Conservation (phyloP, 2,113 vertebrate species). For the Octodon degus region DNA sequence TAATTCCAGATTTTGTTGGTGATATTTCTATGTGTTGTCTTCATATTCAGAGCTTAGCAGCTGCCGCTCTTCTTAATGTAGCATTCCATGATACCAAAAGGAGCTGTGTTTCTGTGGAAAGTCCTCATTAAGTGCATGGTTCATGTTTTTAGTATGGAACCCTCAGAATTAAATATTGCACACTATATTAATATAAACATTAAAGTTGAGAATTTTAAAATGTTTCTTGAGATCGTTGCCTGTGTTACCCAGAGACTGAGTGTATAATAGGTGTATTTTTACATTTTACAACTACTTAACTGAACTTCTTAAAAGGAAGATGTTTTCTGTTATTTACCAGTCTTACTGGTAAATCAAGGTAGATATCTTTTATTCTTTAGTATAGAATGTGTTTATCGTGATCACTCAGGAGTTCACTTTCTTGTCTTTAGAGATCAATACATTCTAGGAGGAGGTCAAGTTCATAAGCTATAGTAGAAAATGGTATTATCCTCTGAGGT, state of each 20-base stretch:
- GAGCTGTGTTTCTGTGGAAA: constrained; percentile 12
- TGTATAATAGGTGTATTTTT: neutral
- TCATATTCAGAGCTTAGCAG: neutral
- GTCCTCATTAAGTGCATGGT: constrained; percentile 36
- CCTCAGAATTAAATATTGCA: constrained; percentile 2
- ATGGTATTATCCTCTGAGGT: neutral
- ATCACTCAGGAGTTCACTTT: constrained; percentile 33
- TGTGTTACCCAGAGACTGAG: constrained; percentile 18
- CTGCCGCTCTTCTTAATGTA: constrained; percentile 14
- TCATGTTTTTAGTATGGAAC: neutral
- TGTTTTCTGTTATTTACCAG: constrained; percentile 26
- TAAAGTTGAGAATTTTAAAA: constrained; percentile 44
- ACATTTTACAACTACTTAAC: neutral
- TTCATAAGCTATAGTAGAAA: constrained; percentile 29
- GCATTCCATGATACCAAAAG: neutral
- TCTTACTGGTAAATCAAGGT: constrained; percentile 17
- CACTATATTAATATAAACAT: neutral
- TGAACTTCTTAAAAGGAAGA: neutral
- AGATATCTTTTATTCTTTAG: neutral
- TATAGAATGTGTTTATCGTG: constrained; percentile 16
- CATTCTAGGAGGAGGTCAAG: constrained; percentile 13
- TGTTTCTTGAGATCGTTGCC: constrained; percentile 4
- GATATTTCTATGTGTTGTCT: neutral
- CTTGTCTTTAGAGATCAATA: constrained; percentile 50
- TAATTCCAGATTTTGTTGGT: neutral